Evolutionary conservation across 2,888 invertebrate species (phyloP).

Genomic region (Monochamus alternatus): DNA sequence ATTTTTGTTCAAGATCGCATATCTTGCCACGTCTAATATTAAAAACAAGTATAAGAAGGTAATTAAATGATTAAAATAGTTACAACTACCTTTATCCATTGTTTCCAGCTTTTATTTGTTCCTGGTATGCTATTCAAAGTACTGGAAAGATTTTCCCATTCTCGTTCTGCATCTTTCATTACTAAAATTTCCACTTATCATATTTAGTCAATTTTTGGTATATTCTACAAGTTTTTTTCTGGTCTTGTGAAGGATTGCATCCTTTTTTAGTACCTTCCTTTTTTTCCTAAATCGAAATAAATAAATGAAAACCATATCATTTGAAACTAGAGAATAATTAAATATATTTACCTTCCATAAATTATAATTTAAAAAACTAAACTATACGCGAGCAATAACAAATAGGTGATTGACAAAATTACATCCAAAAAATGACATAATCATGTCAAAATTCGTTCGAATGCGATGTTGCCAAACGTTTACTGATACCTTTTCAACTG

Average conservation of each 20-base stretch:
- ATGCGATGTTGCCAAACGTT: not conserved
- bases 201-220: slow-evolving; percentile 24
- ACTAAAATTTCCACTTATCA: slow-evolving; percentile 26
- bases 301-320: not conserved
- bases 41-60: not conserved
- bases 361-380: not conserved
- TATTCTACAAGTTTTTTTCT: slow-evolving; percentile 28
- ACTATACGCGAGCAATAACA: not conserved
- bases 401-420: no score
- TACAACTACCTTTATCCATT: slow-evolving; percentile 35
- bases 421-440: not conserved
- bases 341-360: no score
- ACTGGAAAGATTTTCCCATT: slow-evolving; percentile 18
- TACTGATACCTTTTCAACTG: not conserved
- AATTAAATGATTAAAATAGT: no score
- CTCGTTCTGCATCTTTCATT: slow-evolving; percentile 21
- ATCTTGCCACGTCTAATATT: slow-evolving; percentile 13
- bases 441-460: not conserved
- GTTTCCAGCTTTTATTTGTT: slow-evolving; percentile 33
- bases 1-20: slow-evolving; percentile 16
- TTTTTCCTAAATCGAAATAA: not conserved
- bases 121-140: slow-evolving; percentile 28
- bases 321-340: not conserved
- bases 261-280: not conserved
- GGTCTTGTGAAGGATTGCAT: not conserved